Base-by-base conservation (phyloP, 1,140 invertebrate genomes). In the Dendrolimus kikuchii region DNA sequence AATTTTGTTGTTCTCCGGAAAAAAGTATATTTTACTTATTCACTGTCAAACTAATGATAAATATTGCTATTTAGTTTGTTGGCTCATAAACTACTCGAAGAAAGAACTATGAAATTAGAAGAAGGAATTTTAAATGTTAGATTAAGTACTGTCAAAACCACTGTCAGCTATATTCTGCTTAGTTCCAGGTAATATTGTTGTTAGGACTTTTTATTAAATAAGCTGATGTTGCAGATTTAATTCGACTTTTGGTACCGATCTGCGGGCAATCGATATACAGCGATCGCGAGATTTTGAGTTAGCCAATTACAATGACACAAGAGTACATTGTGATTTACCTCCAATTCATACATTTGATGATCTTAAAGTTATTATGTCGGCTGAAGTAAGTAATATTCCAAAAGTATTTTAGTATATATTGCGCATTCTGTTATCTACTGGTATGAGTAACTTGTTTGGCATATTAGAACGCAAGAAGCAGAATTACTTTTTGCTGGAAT, bases 211-310 rank as follows among this genome's bases (percentile, higher is more conserved):
- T 38, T 4, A 23, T 23, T 23, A 23, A 23, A 23, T 23, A 23
- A 23, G 3, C 3, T 23, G 23, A 23, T 23, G 23, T 51, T 51
- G 38, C 50, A 51, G 49, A 42, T 5, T 5, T 6, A n/a, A 7
- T 23, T 43, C n/a, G 7, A 37, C 42, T 43, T 51, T 23, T 7
- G 49, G 49, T 10, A 23, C 4, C 38, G 49, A 51, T 51, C 44
- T 51, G 36, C 49, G 49, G 7, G 41, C 49, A 6, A 42, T 51
- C 8, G 49, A 51, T 38, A 51, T 51, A 7, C 49, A 51, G n/a
- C 40, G 49, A 9, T 7, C 40, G 7, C 40, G 49, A 7, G 49
- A 51, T 36, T 41, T 43, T n/a, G 49, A 40, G 4, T 9, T 51
- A 2, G 2, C 40, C 8, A 43, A 7, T 43, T 51, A 51, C 8